Evolutionary conservation across 1,140 invertebrate species (phyloP), one percentile per base, ranked within the genome.

Genomic region (Brachionus plicatilis): DNA sequence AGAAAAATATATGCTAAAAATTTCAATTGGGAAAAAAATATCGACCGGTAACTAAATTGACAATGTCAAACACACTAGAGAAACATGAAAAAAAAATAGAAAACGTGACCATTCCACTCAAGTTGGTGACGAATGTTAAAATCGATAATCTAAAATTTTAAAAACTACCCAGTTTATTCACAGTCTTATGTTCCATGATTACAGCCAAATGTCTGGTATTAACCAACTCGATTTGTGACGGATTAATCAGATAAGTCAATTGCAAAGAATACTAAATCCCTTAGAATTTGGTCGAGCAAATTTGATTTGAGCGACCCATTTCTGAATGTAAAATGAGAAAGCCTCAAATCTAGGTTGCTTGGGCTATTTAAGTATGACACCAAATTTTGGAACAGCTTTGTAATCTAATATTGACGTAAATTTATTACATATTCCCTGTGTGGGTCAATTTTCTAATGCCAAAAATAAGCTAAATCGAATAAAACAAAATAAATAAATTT

Each of bases 1-100:
- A 72, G 33, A 72, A 43, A 41, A 72, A 72, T 47, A 72, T 72
- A 72, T 72, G 68, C n/a, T 72, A 72, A 17, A 72, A 43, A 72
- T 72, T 70, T 72, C 37, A 20, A 72, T 43, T 41, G 68, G 68
- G 68, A 17, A 68, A 72, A 72, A 72, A 72, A 41, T 72, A 72
- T 72, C 37, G 68, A 72, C 68, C 68, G 68, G 68, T 72, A 72
- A 72, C 29, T 20, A 72, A 41, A 72, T 43, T 72, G 68, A 41
- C 68, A 43, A 17, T 11, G 33, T 72, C 33, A 72, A 72, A 41
- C 17, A 60, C 17, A 20, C 53, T 60, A 60, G 53, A 20, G 17
- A 60, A 60, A 60, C 53, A 60, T 47, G 45, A 47, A 60, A 60
- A 60, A 9, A 24, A 60, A 47, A 60, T 53, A 60, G 53, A n/a